Evolutionary conservation across 1,140 invertebrate species (phyloP), one percentile per base, ranked within the genome.

Genomic region (Carcinoscorpius rotundicauda): DNA sequence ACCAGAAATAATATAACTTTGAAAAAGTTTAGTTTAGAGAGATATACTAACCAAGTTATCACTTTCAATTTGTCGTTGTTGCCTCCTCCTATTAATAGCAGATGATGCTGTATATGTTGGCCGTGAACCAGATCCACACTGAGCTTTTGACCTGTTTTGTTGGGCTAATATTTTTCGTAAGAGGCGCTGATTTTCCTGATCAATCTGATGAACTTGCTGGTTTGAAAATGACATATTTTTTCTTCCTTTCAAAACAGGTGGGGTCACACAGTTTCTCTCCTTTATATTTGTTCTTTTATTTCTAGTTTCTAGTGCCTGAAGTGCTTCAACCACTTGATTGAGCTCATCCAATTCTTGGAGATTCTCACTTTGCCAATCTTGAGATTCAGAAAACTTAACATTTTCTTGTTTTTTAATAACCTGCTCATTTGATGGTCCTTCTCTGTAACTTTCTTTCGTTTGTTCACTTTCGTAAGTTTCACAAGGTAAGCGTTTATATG

Each of bases 221-320:
- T 78, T 78, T 4, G 75, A 74, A 64, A 81, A 81, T 60, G 76
- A 79, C 77, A 80, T 78, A 64, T 80, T 81, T 69, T 72, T 75
- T 60, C 73, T 59, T 58, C 73, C 64, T 69, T 74, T 64, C 10
- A 64, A 11, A 29, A 66, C 50, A 11, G 64, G 50, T 57, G 65
- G 62, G 52, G 49, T 66, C 8, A 29, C 52, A 51, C 57, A 62
- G 59, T 60, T 69, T 61, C 48, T 51, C n/a, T 53, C 52, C 63
- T 3, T 51, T 55, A 11, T 57, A n/a, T 6, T 52, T 64, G 6
- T 56, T 52, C 52, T 64, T 68, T 60, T 68, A 61, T n/a, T 60
- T 61, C 61, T 29, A 29, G 65, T 65, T 60, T 65, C 51, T 52
- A 68, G 49, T n/a, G 55, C 56, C 48, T 68, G 64, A 55, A 68